These are phyloP conservation scores for Gymnogyps californianus DNA, from an alignment of 2,113 vertebrate species.

Conservation along the genomic window DNA sequence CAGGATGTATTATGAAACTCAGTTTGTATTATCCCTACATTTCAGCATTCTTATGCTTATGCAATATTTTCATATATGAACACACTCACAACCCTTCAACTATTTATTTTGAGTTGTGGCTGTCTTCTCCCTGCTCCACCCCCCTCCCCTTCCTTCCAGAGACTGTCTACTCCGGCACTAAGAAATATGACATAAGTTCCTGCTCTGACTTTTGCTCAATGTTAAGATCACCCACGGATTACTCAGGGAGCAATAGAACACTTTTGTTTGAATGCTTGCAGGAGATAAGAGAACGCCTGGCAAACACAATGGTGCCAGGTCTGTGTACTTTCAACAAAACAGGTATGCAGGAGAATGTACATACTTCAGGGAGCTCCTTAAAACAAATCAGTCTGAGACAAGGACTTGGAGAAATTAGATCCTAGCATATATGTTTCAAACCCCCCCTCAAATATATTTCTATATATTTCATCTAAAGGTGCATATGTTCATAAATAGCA, in stretches of 20 bases:
- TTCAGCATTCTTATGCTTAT: background rate
- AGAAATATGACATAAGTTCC: conserved; percentile 20
- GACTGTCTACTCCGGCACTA: background rate
- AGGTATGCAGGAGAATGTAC: conserved; percentile 31
- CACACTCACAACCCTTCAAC: background rate
- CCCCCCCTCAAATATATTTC: background rate
- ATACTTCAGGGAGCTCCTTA: conserved; percentile 19
- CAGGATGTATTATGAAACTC: background rate
- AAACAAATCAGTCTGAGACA: conserved; percentile 30
- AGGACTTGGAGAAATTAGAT: background rate
- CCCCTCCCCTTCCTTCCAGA: background rate
- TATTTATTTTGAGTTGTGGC: background rate
- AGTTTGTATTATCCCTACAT: background rate
- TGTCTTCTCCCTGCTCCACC: background rate
- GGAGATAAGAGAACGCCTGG: conserved; percentile 58
- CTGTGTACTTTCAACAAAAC: conserved; percentile 51
- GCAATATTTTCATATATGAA: background rate
- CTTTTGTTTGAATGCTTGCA: conserved; percentile 54
- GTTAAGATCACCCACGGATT: conserved; percentile 41
- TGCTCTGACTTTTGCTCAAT: conserved; percentile 27
- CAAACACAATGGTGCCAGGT: conserved; percentile 63
- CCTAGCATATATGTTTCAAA: background rate
- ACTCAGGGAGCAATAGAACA: conserved; percentile 40
- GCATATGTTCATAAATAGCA: background rate
- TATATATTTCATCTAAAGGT: background rate